Evolutionary conservation across 1,140 invertebrate species (phyloP), one percentile per base, ranked within the genome.

Genomic region (Chlorops oryzae): DNA sequence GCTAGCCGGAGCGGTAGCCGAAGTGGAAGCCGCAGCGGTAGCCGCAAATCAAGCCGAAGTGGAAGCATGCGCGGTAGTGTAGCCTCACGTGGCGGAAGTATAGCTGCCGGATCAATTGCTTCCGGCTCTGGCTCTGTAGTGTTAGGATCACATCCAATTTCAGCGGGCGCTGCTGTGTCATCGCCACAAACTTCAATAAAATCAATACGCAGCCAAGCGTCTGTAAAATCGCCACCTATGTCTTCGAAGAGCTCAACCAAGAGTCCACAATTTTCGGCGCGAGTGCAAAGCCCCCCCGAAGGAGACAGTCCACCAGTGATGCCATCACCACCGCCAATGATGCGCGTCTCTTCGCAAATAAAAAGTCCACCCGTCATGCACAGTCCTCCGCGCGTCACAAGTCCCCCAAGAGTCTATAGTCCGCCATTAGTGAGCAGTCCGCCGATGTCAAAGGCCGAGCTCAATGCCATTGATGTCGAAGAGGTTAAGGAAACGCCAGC

Each of bases 371-470:
- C 59, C 6, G 59, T 61, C 35, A 69, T 69, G 65, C 65, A 69
- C 47, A 69, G 65, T 54, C 65, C 65, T 21, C 65, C 65, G n/a
- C 51, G 61, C 27, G 61, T 69, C 21, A 69, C 63, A 1, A 69
- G 65, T 41, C 65, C 65, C 25, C 65, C 65, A 20, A 51, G 63
- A 2, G 65, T 69, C 28, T 69, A 61, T 53, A 69, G 65, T 45
- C 65, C 65, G 2, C 65, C 63, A 1, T 24, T 69, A 51, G 62
- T 69, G 12, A 65, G 65, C 52, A 69, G 65, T 55, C 65, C 65
- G 1, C 65, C 65, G 0, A 69, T 40, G 43, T 47, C 41, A 24
- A 44, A 39, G 46, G 24, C 20, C 5, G 43, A 49, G 45, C 18
- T 44, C n/a, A 27, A 32, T 17, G 34, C 35, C 1, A 23, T n/a